phyloP scores from a whole-genome alignment of 2,888 invertebrate genomes.

The Incurvaria masculella region DNA sequence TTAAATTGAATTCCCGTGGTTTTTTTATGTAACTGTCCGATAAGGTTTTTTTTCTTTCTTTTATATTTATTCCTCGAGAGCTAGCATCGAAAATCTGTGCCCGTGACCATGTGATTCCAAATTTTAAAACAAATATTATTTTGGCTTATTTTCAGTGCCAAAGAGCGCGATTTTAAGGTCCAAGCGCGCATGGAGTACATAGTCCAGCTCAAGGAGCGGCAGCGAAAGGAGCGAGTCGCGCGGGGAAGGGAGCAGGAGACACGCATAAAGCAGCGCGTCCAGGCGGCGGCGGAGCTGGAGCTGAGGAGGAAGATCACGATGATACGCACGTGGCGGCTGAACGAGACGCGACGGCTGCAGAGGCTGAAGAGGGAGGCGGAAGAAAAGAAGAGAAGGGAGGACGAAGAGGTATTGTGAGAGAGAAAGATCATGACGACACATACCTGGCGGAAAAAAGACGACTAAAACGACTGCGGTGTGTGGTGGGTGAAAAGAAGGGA shows the following conservation, averaged over 20 bases:
- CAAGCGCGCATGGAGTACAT: conserved; percentile 37
- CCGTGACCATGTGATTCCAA: too few relatives aligned
- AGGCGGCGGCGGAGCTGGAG: conserved; percentile 45
- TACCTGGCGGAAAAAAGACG: too few relatives aligned
- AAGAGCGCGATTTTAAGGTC: conserved; percentile 39
- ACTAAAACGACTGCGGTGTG: too few relatives aligned
- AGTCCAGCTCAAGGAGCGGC: conserved; percentile 35
- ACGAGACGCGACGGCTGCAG: conserved; percentile 38
- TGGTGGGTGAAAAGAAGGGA: too few relatives aligned
- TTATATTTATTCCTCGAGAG: too few relatives aligned
- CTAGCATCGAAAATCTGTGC: too few relatives aligned
- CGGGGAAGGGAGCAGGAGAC: conserved; percentile 33
- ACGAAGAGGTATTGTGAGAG: conserved; percentile 28
- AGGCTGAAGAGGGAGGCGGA: conserved; percentile 35
- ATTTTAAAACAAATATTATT: too few relatives aligned
- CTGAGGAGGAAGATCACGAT: conserved; percentile 43
- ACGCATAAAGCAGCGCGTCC: conserved; percentile 39
- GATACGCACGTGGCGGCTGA: conserved; percentile 41
- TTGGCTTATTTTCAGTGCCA: conserved; percentile 29
- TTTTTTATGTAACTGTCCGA: too few relatives aligned
- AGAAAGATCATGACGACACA: too few relatives aligned
- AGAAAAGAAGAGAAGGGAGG: conserved; percentile 26
- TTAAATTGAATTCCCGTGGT: too few relatives aligned
- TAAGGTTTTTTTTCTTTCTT: too few relatives aligned
- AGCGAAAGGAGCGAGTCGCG: conserved; percentile 31